Conservation (phyloP, 2,113 vertebrate species). For the Tonatia bakeri region DNA sequence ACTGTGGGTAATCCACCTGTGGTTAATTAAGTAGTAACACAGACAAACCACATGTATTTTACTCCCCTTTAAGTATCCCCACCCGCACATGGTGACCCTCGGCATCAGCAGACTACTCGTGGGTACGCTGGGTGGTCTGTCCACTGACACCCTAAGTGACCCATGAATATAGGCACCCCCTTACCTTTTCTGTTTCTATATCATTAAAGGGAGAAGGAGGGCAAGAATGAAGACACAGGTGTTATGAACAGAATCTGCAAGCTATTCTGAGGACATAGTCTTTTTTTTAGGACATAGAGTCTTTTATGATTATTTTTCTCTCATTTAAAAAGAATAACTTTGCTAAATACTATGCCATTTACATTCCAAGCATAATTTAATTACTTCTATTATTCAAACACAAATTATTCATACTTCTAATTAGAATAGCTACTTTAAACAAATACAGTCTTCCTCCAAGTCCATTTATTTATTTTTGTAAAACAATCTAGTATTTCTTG, state of each 20-base stretch:
- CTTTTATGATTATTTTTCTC: neutral
- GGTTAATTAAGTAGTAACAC: neutral
- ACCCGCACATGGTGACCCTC: neutral
- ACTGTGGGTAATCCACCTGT: neutral
- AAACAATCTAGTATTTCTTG: slow-evolving; percentile 16
- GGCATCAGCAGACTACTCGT: neutral
- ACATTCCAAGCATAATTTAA: slow-evolving; percentile 17
- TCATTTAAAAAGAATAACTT: slow-evolving; percentile 1
- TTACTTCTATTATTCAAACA: slow-evolving; percentile 19
- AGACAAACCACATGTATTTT: neutral
- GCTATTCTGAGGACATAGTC: neutral
- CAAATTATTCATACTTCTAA: slow-evolving; percentile 25
- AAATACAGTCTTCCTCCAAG: neutral
- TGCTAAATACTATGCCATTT: neutral
- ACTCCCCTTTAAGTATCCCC: neutral
- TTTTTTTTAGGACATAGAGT: neutral
- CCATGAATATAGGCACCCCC: neutral
- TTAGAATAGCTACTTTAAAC: slow-evolving; percentile 1
- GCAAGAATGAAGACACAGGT: neutral
- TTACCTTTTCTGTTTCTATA: neutral
- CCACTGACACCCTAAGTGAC: neutral
- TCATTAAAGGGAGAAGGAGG: neutral
- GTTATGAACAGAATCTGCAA: neutral
- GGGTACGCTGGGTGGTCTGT: neutral
- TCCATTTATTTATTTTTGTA: slow-evolving; percentile 20